phyloP scores from a whole-genome alignment of 2,797 vertebrate genomes.

The Tadarida brasiliensis region DNA sequence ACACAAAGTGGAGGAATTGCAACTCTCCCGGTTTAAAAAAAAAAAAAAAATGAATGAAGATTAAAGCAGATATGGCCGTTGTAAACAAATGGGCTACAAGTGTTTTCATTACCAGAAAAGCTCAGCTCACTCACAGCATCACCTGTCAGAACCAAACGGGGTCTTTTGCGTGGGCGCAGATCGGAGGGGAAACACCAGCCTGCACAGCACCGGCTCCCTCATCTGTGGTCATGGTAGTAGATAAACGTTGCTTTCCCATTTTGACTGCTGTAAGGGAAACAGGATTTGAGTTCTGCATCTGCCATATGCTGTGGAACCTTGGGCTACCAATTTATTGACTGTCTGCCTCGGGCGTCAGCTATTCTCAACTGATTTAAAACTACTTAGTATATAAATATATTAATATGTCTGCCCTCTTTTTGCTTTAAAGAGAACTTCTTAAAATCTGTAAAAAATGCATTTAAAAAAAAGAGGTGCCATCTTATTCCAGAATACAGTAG shows the following conservation, averaged over 20 bases:
- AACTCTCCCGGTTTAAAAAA: background rate
- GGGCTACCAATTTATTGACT: background rate
- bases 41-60: background rate
- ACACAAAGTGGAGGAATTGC: background rate
- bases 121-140: background rate
- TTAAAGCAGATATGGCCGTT: background rate
- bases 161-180: background rate
- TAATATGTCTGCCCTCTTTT: conserved; percentile 16
- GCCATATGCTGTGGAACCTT: conserved; percentile 13
- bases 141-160: background rate
- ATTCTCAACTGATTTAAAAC: conserved; percentile 48
- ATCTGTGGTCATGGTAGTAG: background rate
- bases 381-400: conserved; percentile 34
- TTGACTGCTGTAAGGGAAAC: background rate
- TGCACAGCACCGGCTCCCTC: background rate
- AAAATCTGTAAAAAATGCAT: background rate
- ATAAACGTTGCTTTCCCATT: background rate
- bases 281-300: background rate
- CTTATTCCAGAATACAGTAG: background rate
- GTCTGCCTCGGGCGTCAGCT: background rate
- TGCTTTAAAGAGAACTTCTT: background rate
- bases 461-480: background rate
- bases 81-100: conserved; percentile 14
- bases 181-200: background rate
- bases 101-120: conserved; percentile 30